Percentiles rank a stretch among this genome's conserved stretches.
phyloP scores from a whole-genome alignment of 2,888 invertebrate species.

The Drosophila villosipedis region DNA sequence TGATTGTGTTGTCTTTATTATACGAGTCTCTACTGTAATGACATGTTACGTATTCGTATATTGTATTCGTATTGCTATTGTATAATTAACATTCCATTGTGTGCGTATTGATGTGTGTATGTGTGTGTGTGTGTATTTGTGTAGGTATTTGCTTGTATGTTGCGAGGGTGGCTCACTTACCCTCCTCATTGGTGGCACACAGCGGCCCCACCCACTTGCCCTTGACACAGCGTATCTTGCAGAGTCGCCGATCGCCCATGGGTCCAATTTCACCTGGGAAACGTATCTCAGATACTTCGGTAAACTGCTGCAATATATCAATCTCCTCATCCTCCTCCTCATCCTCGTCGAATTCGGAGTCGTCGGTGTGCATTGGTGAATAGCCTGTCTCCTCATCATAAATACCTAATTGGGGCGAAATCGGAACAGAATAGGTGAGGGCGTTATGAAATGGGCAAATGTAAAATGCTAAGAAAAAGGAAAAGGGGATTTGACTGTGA shows the following conservation, averaged over 20 bases:
- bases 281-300: conserved; percentile 85
- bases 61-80: conserved; percentile 53
- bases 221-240: conserved; percentile 93
- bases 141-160: conserved; percentile 26
- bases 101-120: conserved; percentile 26
- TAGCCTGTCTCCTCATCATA: conserved; percentile 84
- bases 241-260: conserved; percentile 89
- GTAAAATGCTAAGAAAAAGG: conserved; percentile 74
- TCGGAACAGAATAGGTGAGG: conserved; percentile 74
- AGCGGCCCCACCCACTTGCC: conserved; percentile 94
- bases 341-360: conserved; percentile 83
- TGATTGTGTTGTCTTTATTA: conserved; percentile 65
- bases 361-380: conserved; percentile 83
- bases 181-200: conserved; percentile 90
- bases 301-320: conserved; percentile 84
- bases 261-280: conserved; percentile 92
- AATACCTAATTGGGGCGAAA: conserved; percentile 74
- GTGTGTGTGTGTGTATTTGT: conserved; percentile 18
- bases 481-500: conserved; percentile 39
- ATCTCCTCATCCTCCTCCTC: conserved; percentile 84
- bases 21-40: conserved; percentile 63
- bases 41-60: conserved; percentile 54
- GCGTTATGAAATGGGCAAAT: conserved; percentile 79
- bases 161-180: conserved; percentile 85
- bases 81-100: conserved; percentile 57